Evolutionary conservation across 2,113 vertebrate genomes (phyloP), one percentile per base, ranked within the genome.

Genomic region (Sorex araneus): DNA sequence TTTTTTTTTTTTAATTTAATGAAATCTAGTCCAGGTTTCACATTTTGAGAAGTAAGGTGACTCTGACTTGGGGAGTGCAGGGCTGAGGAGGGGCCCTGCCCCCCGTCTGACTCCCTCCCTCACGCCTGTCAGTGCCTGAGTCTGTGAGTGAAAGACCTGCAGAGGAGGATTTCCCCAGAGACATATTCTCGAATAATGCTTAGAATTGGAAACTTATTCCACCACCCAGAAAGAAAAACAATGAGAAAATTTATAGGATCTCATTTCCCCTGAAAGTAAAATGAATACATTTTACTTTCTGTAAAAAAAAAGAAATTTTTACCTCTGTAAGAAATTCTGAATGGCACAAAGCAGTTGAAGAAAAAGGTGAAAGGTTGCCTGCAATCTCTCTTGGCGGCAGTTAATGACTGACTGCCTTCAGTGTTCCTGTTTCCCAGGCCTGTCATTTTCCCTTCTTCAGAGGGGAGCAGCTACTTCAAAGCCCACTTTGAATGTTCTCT

Each of bases 241-340:
- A 64, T 74, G 70, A 90, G 73, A 90, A 93, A 84, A 89, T 69
- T 73, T 77, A 63, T 27, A 91, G 36, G 45, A n/a, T 87, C 64
- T 89, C 30, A 23, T 75, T 71, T 74, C 11, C 34, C 5, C 19
- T 40, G 40, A 63, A 63, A 80, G 43, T 85, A 63, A 94, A 84
- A 60, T 89, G 70, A 77, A 86, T 40, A 71, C 10, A 84, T 74
- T 9, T 19, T 60, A 15, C 54, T 19, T 36, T 23, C 23, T 90
- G 0, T 78, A 19, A 82, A 84, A 77, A 36, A 3, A 60, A 3
- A 40, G 7, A 40, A 40, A 40, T 40, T 40, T 40, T 40, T 40
- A 40, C 40, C 40, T 40, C 40, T 40, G 40, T 40, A 40, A 40
- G 40, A 54, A 54, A 54, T 64, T 66, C 76, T 85, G 10, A 66